A percentile compares a stretch with the other conserved stretches of the same genome.
These are phyloP conservation scores for Anseranas semipalmata DNA, from an alignment of 2,113 vertebrate species.

Conservation along the genomic window DNA sequence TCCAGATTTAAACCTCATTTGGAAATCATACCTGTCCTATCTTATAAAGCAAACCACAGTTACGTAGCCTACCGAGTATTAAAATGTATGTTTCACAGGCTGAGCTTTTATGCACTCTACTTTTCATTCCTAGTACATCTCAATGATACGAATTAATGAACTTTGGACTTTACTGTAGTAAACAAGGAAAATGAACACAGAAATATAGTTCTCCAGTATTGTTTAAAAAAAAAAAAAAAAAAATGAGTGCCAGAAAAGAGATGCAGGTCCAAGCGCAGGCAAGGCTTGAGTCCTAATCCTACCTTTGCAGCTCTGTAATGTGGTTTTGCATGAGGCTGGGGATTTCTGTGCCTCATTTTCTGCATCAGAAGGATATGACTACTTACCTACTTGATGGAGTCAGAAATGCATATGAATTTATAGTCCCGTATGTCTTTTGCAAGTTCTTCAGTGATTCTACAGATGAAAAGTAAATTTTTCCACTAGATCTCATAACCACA, in stretches of 20 bases:
- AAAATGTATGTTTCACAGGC: background rate
- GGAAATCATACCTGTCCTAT: conserved; percentile 42
- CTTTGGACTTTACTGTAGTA: background rate
- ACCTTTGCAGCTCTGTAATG: background rate
- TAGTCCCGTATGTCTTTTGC: conserved; percentile 8
- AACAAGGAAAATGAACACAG: background rate
- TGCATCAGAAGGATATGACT: conserved; percentile 4
- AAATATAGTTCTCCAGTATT: background rate
- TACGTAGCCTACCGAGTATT: background rate
- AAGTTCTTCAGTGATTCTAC: conserved; percentile 22
- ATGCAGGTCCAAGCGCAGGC: background rate
- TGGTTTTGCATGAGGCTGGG: background rate
- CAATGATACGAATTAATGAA: background rate
- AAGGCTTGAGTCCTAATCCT: background rate
- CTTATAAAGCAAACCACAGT: conserved; percentile 41
- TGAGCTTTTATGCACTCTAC: background rate
- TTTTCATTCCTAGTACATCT: conserved; percentile 20
- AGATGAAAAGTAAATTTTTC: conserved; percentile 51
- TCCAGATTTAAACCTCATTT: conserved; percentile 51
- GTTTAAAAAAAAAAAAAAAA: background rate
- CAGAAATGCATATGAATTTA: conserved; percentile 52
- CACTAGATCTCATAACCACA: conserved; percentile 27
- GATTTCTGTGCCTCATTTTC: conserved; percentile 12
- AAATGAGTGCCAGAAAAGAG: background rate
- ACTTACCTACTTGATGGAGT: conserved; percentile 29